These are phyloP conservation scores for Saxidomus purpurata DNA, from an alignment of 1,140 invertebrate genomes.

Conservation along the genomic window DNA sequence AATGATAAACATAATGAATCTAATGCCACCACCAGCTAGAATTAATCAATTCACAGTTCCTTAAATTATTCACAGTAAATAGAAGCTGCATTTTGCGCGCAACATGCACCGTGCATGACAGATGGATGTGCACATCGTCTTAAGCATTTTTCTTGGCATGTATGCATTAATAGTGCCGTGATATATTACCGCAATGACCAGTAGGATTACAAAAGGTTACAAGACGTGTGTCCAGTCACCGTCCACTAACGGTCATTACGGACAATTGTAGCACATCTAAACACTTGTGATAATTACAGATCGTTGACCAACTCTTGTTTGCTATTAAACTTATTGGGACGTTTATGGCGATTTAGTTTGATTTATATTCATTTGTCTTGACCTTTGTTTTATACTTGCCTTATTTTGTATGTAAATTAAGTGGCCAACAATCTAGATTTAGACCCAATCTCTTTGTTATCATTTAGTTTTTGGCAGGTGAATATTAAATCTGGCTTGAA, in stretches of 20 bases:
- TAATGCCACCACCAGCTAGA: too few species aligned
- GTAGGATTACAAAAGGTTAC: conserved; percentile 61
- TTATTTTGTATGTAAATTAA: conserved; percentile 66
- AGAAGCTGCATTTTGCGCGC: conserved; percentile 21
- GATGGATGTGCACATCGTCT: conserved; percentile 8
- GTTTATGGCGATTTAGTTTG: conserved; percentile 65
- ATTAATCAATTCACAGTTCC: too few species aligned
- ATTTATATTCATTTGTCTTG: conserved; percentile 50
- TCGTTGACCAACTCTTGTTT: conserved; percentile 52
- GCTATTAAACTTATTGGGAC: conserved; percentile 48
- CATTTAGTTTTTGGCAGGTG: conserved; percentile 55
- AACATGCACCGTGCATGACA: conserved; percentile 9
- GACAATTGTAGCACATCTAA: conserved; percentile 45
- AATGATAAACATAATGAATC: too few species aligned
- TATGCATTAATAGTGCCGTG: conserved; percentile 25
- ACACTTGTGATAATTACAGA: conserved; percentile 54
- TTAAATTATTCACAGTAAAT: conserved; percentile 1
- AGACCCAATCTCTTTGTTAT: conserved; percentile 42
- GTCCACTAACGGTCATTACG: conserved; percentile 53
- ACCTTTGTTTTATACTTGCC: conserved; percentile 60
- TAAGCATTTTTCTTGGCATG: neutral
- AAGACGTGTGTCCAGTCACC: conserved; percentile 37
- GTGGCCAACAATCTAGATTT: conserved; percentile 15
- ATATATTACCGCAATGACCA: conserved; percentile 57
- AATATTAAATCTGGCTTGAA: conserved; percentile 50